These are phyloP conservation scores for Decapterus maruadsi DNA, from an alignment of 2,797 vertebrate genomes.

Conservation along the genomic window DNA sequence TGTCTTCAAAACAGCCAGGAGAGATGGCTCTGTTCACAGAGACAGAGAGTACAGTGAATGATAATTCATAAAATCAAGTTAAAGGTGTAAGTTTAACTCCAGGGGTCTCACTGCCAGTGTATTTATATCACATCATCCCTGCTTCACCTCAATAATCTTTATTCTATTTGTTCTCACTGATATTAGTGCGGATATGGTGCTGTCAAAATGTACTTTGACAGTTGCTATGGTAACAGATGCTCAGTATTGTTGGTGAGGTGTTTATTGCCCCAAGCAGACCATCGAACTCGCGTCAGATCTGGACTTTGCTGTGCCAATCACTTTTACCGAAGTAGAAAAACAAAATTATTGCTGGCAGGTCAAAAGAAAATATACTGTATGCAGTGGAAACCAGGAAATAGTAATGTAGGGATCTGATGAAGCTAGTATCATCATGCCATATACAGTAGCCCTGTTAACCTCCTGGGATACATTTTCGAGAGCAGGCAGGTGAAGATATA, in stretches of 20 bases:
- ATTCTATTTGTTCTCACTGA: conserved; percentile 21
- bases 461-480: no score
- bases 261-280: conserved; percentile 41
- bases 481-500: no score
- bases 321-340: conserved; percentile 19
- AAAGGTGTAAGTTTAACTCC: conserved; percentile 7
- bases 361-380: not conserved
- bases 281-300: conserved; percentile 46
- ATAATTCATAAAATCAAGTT: conserved; percentile 8
- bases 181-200: conserved; percentile 15
- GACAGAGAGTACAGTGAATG: not conserved
- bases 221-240: conserved; percentile 57
- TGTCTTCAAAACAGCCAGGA: conserved; percentile 23
- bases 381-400: conserved; percentile 9
- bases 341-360: conserved; percentile 3
- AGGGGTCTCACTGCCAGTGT: not conserved
- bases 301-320: conserved; percentile 31
- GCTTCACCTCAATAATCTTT: not conserved
- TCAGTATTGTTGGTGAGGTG: conserved; percentile 37
- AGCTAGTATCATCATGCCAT: no score
- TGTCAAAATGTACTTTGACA: conserved; percentile 35
- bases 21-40: conserved; percentile 38
- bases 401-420: not conserved
- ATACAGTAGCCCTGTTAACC: no score
- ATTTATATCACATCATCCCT: not conserved